Evolutionary conservation across 2,888 invertebrate genomes (phyloP), one percentile per base, ranked within the genome.

Genomic region (Helicoverpa assulta): DNA sequence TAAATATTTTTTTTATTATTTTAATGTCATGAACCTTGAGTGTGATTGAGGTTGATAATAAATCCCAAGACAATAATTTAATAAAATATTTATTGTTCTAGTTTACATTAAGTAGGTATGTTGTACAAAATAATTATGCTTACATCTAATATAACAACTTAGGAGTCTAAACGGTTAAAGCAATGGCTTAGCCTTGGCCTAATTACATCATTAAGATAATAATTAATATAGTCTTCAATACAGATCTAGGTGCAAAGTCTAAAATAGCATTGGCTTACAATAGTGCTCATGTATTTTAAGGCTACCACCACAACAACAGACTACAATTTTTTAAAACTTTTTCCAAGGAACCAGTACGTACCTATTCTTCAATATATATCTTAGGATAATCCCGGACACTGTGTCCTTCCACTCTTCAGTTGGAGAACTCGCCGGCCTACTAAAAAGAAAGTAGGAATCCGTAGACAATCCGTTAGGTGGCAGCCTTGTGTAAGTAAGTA

Each of bases 111-210:
- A 61, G 68, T 76, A 82, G 80, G 76, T 81, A 85, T 80, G 85
- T 88, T 88, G 88, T 89, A 89, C 86, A 87, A 87, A 85, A 85
- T 85, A 83, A 76, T 73, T 83, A 84, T 79, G 69, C 67, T 84
- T 83, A 87, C 26, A 71, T 80, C 73, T 80, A 76, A 65, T 65
- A 72, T 61, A 77, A 79, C 73, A 78, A 79, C 79, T 85, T 82
- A 77, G 4, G 43, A 54, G 6, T 21, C 50, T 67, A 73, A 61
- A 66, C 71, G 59, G 70, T 84, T 84, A 85, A 85, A 85, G 83
- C 76, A 80, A 70, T 73, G 83, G 81, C 78, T 80, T 80, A 62
- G 78, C 83, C 81, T 74, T 60, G 70, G 65, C 73, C 67, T 77
- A 67, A 66, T 68, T 73, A 67, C 57, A 65, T 60, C 57, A 65